These are phyloP conservation scores for Heliconius cydno DNA, from an alignment of 2,888 invertebrate genomes.

Conservation along the genomic window DNA sequence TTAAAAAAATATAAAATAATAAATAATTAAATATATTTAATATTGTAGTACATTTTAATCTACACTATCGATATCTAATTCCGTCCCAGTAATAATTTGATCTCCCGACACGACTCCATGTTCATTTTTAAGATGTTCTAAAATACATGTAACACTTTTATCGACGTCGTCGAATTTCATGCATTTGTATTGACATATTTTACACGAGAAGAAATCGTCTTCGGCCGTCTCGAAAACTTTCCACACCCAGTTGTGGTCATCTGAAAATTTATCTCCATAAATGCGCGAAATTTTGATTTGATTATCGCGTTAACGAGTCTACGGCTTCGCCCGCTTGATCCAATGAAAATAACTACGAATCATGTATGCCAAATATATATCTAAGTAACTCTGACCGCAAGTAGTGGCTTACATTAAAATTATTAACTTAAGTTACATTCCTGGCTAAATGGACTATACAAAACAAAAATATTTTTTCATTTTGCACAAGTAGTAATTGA, in stretches of 20 bases:
- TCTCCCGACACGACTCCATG: constrained; percentile 75
- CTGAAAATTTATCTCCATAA: constrained; percentile 52
- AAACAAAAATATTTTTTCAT: neutral
- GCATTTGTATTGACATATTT: constrained; percentile 71
- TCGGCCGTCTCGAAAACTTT: constrained; percentile 70
- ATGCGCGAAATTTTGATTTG: neutral
- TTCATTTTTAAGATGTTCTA: constrained; percentile 66
- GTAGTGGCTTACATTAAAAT: neutral
- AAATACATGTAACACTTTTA: constrained; percentile 60
- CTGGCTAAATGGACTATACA: neutral
- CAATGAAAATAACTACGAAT: too few relatives aligned
- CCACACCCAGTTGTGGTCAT: constrained; percentile 73
- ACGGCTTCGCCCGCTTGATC: too few relatives aligned
- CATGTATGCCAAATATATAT: too few relatives aligned
- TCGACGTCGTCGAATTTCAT: constrained; percentile 58
- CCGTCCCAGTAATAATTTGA: constrained; percentile 72
- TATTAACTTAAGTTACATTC: neutral
- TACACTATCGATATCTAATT: constrained; percentile 52
- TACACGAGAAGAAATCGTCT: constrained; percentile 67
- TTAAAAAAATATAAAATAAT: neutral
- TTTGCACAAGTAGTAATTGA: too few relatives aligned
- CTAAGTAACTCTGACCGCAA: too few relatives aligned
- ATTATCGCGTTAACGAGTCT: neutral
- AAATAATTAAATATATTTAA: neutral
- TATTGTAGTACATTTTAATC: constrained; percentile 8